Evolutionary conservation across 1,140 invertebrate genomes (phyloP), one percentile per base, ranked within the genome.

Genomic region (Littorina saxatilis): DNA sequence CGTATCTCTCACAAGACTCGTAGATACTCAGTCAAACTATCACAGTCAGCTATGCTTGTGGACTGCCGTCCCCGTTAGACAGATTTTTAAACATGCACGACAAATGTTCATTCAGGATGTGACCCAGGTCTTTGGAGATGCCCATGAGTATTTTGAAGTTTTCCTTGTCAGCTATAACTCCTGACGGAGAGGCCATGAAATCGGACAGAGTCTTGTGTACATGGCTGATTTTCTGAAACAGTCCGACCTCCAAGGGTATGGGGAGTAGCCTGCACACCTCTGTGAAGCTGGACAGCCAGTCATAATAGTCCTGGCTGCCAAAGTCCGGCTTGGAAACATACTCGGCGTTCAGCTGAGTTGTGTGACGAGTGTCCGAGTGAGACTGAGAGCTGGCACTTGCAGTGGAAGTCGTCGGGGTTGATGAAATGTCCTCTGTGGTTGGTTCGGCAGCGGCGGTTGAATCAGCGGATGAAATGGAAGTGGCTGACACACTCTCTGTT

Each of bases 171-270:
- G 89, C 82, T 5, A 91, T 85, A 0, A 91, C 88, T 11, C 91
- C 91, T 76, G 86, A 85, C 9, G 90, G 91, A 63, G 85, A 85
- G 4, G 90, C 90, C 89, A 91, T 88, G 17, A 91, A 89, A 80
- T 91, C 90, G 20, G 90, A 87, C 89, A 87, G 35, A 92, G 61
- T 88, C 79, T 92, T 92, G 43, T 92, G 89, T 2, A 92, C 88
- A 52, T 91, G 90, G 77, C 88, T 91, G 40, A 92, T 91, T 70
- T 90, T 91, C 73, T 90, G 87, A 77, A 91, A 92, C n/a, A 89
- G 58, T 5, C 87, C 88, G 23, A 86, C 82, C 32, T 88, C 87
- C n/a, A 92, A 80, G 13, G 91, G 91, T 85, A 92, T 87, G 1
- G 87, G 82, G 50, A 90, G 68, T 1, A 86, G 68, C 86, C 90